Evolutionary conservation across 2,113 vertebrate species (phyloP).

Genomic region (Carollia perspicillata): DNA sequence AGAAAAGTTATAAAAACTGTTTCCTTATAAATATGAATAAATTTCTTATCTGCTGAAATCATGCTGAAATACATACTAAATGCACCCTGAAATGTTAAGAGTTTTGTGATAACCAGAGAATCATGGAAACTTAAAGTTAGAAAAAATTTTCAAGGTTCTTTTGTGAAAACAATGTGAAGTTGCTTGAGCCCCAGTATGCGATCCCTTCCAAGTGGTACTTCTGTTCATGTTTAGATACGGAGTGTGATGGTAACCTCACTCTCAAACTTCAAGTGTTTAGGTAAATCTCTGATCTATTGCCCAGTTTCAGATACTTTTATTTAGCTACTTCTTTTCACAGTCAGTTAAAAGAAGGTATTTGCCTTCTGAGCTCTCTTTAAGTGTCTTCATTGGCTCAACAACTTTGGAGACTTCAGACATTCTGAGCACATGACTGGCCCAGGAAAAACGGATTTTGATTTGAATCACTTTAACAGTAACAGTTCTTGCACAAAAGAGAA

Average conservation of each 20-base stretch:
- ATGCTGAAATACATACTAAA: neutral
- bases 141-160: neutral
- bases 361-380: neutral
- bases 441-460: constrained; percentile 45
- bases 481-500: constrained; percentile 23
- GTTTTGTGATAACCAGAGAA: neutral
- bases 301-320: neutral
- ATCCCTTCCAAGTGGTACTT: neutral
- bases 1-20: neutral
- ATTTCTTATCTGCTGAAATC: neutral
- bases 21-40: neutral
- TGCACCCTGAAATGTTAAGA: neutral
- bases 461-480: constrained; percentile 50
- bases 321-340: neutral
- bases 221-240: neutral
- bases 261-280: neutral
- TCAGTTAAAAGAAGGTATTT: neutral
- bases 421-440: neutral
- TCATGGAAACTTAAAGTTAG: neutral
- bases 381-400: neutral
- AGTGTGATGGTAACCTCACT: neutral
- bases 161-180: neutral
- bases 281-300: neutral
- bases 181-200: neutral
- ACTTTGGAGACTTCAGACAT: neutral